phyloP scores from a whole-genome alignment of 2,888 invertebrate genomes.

The Metalampra italica region DNA sequence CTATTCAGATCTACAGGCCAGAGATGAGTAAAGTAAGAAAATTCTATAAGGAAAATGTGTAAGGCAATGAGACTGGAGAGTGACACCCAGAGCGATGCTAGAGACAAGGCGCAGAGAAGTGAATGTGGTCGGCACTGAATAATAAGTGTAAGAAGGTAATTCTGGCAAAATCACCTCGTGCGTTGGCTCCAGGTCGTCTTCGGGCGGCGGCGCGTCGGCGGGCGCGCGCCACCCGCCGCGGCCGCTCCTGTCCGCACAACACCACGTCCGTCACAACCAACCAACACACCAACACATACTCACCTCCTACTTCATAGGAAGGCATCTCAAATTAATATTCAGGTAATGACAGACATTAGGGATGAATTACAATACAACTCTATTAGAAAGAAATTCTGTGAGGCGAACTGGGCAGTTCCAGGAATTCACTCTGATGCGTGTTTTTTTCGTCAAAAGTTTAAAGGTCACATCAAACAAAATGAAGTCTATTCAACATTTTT shows the following conservation, averaged over 20 bases:
- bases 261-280: conserved; percentile 38
- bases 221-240: conserved; percentile 64
- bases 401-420: too few relatives aligned
- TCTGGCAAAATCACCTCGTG: conserved; percentile 79
- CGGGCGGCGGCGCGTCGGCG: conserved; percentile 61
- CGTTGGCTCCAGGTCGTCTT: conserved; percentile 68
- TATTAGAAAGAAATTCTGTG: too few relatives aligned
- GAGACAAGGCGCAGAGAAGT: conserved; percentile 59
- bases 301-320: too few relatives aligned
- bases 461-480: too few relatives aligned
- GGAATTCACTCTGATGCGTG: too few relatives aligned
- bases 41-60: conserved; percentile 16
- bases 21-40: conserved; percentile 2
- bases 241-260: conserved; percentile 72
- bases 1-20: conserved; percentile 14
- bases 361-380: too few relatives aligned
- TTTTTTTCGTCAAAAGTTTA: too few relatives aligned
- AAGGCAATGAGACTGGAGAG: conserved; percentile 39
- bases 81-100: conserved; percentile 59
- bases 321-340: too few relatives aligned
- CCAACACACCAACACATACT: background rate
- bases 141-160: conserved; percentile 66
- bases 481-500: too few relatives aligned
- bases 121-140: conserved; percentile 51
- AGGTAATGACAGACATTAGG: too few relatives aligned